Evolutionary conservation across 2,113 vertebrate genomes (phyloP), one percentile per base, ranked within the genome.

Genomic region (Arvicanthis niloticus): DNA sequence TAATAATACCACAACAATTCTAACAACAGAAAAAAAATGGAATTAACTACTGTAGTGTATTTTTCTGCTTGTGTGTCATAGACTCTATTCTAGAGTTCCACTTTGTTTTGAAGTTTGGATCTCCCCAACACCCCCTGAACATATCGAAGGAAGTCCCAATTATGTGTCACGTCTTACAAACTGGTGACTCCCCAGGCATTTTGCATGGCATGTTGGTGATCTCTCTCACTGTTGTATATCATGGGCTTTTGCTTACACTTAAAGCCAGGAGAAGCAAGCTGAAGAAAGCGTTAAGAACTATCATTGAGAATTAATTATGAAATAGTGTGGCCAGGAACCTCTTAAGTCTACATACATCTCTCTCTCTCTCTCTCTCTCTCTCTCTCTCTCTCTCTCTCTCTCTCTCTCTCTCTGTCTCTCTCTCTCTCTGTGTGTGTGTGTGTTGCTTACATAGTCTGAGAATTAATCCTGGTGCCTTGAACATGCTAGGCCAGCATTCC

Each of bases 261-360:
- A 51, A 75, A 58, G 1, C 65, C 34, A 81, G 21, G 51, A 76
- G 80, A 84, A 80, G 37, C 17, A 86, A 51, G 5, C 45, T 82
- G 91, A 62, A 62, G 75, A 82, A 82, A 70, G 60, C 37, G 40
- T 88, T 73, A 86, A 34, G n/a, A 24, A 29, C 11, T 60, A 4
- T 73, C 21, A 42, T 15, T 15, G 40, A 34, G 51, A 94, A 93
- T 84, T 85, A 88, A 95, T 67, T 92, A 81, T n/a, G 73, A 88
- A 93, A 37, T 22, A 72, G 40, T 51, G 37, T 17, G 21, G 13
- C 24, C 19, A 75, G 76, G 37, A 89, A 19, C 29, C 40, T 88
- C 40, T 72, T 73, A 70, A 72, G 17, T 86, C 42, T 21, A 89
- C 85, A 91, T 60, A 56, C 31, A 51, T 93, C 51, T 51, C 9